Percentiles rank a stretch among this genome's conserved stretches.
Evolutionary conservation across 2,113 vertebrate genomes (phyloP).

Genomic region (Lota lota): DNA sequence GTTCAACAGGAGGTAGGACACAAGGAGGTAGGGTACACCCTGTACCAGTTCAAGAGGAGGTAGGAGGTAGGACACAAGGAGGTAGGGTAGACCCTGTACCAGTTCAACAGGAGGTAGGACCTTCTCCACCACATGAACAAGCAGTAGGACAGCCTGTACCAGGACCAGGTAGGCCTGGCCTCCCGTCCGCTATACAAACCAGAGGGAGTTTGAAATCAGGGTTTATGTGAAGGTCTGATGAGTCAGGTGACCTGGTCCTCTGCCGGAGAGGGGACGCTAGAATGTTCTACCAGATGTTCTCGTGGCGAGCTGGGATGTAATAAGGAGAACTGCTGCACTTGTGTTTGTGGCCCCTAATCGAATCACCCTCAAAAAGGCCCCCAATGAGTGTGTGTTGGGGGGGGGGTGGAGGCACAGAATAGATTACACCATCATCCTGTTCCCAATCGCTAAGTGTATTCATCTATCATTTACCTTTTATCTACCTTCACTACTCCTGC

Average conservation of each 20-base stretch:
- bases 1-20: too few species aligned
- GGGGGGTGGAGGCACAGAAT: slow-evolving; percentile 50
- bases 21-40: slow-evolving; percentile 93
- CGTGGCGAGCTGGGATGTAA: slow-evolving; percentile 50
- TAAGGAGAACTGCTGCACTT: slow-evolving; percentile 60
- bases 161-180: too few species aligned
- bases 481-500: slow-evolving; percentile 9
- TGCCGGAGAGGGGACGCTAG: background rate
- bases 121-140: too few species aligned
- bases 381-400: slow-evolving; percentile 47
- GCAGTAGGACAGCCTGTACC: too few species aligned
- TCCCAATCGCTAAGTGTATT: slow-evolving; percentile 52
- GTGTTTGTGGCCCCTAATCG: slow-evolving; percentile 63
- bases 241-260: too few species aligned
- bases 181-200: background rate
- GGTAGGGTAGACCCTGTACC: too few species aligned
- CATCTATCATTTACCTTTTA: slow-evolving; percentile 39
- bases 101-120: too few species aligned
- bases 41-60: slow-evolving; percentile 98
- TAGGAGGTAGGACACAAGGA: slow-evolving; percentile 58
- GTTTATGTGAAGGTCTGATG: slow-evolving; percentile 24
- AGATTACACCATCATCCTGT: slow-evolving; percentile 59
- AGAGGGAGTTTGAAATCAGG: slow-evolving; percentile 26
- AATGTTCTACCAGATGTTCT: background rate
- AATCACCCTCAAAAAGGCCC: slow-evolving; percentile 56